Base-by-base conservation (phyloP, 2,888 invertebrate genomes). In the Glaucopsyche alexis region DNA sequence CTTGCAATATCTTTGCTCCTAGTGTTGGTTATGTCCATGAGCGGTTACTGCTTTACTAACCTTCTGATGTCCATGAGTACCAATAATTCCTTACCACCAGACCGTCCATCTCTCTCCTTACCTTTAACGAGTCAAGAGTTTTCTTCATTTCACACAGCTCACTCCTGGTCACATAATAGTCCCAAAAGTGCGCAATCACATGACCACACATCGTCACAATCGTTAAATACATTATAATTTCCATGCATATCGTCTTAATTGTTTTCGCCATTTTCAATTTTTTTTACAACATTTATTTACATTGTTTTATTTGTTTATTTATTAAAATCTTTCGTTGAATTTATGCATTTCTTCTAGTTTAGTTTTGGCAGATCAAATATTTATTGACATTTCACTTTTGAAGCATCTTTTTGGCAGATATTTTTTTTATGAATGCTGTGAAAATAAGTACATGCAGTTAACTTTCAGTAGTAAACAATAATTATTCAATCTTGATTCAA, bases 121-220 rank as follows among this genome's bases (percentile, higher is more conserved):
- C 91, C 85, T 88, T 87, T 13, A 91, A 76, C 38, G 78, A 72
- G 71, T 84, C 74, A 50, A 92, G 78, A 65, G 84, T 88, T 14
- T 77, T 78, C 77, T 88, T 91, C 82, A 91, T 84, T 40, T 77
- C 79, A 8, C 75, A 75, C 40, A 91, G 75, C 75, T 91, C 87
- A 1, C 77, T 79, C 74, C 86, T 83, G 71, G 91, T 80, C 3
- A 84, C 77, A 66, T 84, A 84, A 71, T 83, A 80, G 75, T 91
- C 90, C 89, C 88, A 91, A 74, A 88, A 82, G 71, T 85, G 86
- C 0, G 85, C 80, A 1, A 81, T 79, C 7, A 89, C 71, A 76
- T 91, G 89, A 8, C 88, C 87, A 0, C 86, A 76, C 5, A 90
- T 74, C 2, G 82, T 81, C 13, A 87, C 78, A 50, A 87, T 74